Evolutionary conservation across 1,140 invertebrate genomes (phyloP).

Genomic region (Alviniconcha marisindica): DNA sequence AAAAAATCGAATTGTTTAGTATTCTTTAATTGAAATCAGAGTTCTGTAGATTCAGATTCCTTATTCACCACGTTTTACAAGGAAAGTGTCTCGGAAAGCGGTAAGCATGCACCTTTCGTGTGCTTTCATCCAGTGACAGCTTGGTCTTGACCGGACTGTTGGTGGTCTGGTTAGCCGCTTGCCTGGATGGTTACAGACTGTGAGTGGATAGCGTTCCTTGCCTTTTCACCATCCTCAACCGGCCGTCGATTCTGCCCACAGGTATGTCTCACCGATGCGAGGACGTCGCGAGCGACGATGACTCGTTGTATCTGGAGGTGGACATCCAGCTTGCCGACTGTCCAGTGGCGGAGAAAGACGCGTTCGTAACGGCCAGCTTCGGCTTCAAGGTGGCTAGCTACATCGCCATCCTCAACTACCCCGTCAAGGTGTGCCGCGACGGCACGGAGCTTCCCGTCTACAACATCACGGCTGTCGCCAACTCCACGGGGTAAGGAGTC

Average conservation of each 20-base stretch:
- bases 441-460: constrained; percentile 49
- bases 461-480: constrained; percentile 48
- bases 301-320: constrained; percentile 57
- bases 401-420: constrained; percentile 51
- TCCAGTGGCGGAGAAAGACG: constrained; percentile 29
- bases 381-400: constrained; percentile 51
- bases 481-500: constrained; percentile 55
- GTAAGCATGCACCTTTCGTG: too few species aligned
- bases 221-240: too few species aligned
- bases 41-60: too few species aligned
- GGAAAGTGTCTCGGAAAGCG: too few species aligned
- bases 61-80: too few species aligned
- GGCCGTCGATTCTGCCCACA: constrained; percentile 35
- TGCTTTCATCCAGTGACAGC: too few species aligned
- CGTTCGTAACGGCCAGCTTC: constrained; percentile 51
- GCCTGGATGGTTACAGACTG: too few species aligned
- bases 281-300: constrained; percentile 49
- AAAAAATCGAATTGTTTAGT: too few species aligned
- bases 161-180: too few species aligned
- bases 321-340: constrained; percentile 62
- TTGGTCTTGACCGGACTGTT: too few species aligned
- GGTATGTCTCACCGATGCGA: constrained; percentile 50
- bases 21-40: too few species aligned
- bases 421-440: constrained; percentile 46
- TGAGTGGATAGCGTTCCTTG: too few species aligned